Evolutionary conservation across 2,797 vertebrate species (phyloP).

Genomic region (Ceryle rudis): DNA sequence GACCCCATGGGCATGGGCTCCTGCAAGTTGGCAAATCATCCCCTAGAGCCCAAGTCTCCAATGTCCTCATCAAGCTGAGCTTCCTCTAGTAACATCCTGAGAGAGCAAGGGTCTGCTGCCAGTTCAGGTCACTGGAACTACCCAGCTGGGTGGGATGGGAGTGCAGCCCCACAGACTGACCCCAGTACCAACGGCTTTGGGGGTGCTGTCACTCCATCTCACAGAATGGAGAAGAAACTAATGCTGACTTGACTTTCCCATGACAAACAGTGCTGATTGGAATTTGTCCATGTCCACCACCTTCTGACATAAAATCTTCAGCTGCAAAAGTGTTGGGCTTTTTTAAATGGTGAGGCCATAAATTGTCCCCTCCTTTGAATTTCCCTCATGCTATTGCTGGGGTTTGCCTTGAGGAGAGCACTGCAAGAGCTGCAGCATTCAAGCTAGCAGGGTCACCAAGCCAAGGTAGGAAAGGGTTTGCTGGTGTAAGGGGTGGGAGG

Average conservation of each 20-base stretch:
- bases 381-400: background rate
- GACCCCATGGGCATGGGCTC: accelerated
- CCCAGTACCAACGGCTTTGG: accelerated
- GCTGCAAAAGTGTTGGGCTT: background rate
- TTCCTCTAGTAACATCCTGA: accelerated
- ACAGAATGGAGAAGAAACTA: background rate
- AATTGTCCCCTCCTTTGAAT: background rate
- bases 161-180: accelerated
- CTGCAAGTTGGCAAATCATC: background rate
- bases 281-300: background rate
- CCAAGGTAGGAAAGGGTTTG: background rate
- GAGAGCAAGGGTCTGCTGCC: background rate
- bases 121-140: background rate
- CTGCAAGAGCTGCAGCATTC: background rate
- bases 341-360: background rate
- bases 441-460: background rate
- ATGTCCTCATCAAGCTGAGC: background rate
- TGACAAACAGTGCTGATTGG: background rate
- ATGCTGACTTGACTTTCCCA: background rate
- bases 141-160: background rate
- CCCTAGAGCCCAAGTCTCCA: background rate
- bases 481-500: background rate
- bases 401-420: background rate
- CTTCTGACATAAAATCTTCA: background rate
- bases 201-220: background rate